Percentiles rank a stretch among this genome's conserved stretches.
These are phyloP conservation scores for Acrobasis repandana DNA, from an alignment of 2,888 invertebrate genomes.

Conservation along the genomic window DNA sequence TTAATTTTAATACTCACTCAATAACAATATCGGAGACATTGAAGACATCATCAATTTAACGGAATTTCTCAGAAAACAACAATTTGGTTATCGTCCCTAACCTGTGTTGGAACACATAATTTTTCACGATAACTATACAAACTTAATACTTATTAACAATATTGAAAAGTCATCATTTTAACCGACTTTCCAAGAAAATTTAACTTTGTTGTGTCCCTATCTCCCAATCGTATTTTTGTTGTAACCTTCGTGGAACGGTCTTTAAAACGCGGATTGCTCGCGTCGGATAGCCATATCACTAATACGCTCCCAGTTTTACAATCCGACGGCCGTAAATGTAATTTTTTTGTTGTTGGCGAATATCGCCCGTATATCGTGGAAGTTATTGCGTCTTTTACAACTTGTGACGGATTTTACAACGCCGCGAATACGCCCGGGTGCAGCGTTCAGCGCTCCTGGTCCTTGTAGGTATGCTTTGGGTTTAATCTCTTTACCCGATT, in stretches of 20 bases:
- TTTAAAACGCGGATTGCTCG: conserved; percentile 57
- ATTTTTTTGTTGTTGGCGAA: conserved; percentile 46
- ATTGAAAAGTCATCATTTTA: not conserved
- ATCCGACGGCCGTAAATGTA: conserved; percentile 64
- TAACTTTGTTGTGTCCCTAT: conserved; percentile 11
- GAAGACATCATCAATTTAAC: too few relatives aligned
- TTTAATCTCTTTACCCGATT: conserved; percentile 33
- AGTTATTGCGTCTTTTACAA: conserved; percentile 71
- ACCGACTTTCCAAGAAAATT: conserved; percentile 23
- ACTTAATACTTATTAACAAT: too few relatives aligned
- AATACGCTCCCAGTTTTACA: conserved; percentile 73
- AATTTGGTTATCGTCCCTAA: too few relatives aligned
- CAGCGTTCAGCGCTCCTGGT: conserved; percentile 36
- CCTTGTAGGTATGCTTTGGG: conserved; percentile 30
- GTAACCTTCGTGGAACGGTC: conserved; percentile 56
- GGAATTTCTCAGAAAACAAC: too few relatives aligned
- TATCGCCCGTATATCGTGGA: conserved; percentile 72
- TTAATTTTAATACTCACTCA: too few relatives aligned
- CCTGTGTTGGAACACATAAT: too few relatives aligned
- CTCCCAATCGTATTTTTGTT: conserved; percentile 38
- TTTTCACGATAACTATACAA: too few relatives aligned
- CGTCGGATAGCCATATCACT: conserved; percentile 42
- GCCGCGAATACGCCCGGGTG: conserved; percentile 57
- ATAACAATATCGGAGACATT: too few relatives aligned
- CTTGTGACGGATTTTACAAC: conserved; percentile 79